Percentiles rank a stretch among this genome's conserved stretches.
phyloP scores from a whole-genome alignment of 2,888 invertebrate genomes.

The Agonopterix heracliana region DNA sequence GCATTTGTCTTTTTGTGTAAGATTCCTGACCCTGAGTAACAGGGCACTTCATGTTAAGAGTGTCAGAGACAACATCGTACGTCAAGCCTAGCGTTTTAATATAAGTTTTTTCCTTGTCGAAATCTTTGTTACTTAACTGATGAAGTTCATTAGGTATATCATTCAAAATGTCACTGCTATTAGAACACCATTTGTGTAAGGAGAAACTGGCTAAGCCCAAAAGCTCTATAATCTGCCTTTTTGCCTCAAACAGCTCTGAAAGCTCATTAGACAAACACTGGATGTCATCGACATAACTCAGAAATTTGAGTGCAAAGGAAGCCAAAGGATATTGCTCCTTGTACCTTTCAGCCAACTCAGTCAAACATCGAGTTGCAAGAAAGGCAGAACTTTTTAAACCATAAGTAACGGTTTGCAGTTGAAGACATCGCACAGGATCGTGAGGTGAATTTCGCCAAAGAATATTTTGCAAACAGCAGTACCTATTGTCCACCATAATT shows the following conservation, averaged over 20 bases:
- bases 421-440: conserved; percentile 9
- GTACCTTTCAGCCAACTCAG: neutral
- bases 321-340: neutral
- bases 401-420: conserved; percentile 14
- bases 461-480: conserved; percentile 11
- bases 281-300: neutral
- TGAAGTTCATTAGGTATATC: neutral
- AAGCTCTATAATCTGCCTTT: neutral
- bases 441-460: conserved; percentile 12
- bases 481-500: conserved; percentile 11
- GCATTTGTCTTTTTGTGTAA: conserved; percentile 2
- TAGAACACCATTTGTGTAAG: conserved; percentile 4
- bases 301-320: neutral
- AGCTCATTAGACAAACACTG: neutral
- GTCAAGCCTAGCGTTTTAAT: neutral
- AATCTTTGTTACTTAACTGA: neutral
- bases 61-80: neutral
- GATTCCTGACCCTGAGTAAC: neutral
- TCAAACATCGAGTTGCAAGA: neutral
- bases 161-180: neutral
- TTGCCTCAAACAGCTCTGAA: neutral
- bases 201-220: neutral
- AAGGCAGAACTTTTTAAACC: conserved; percentile 8
- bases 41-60: neutral
- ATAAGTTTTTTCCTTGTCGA: neutral